Percentiles rank a stretch among this genome's conserved stretches.
Evolutionary conservation across 1,140 invertebrate species (phyloP).

Genomic region (Anoplophora glabripennis): DNA sequence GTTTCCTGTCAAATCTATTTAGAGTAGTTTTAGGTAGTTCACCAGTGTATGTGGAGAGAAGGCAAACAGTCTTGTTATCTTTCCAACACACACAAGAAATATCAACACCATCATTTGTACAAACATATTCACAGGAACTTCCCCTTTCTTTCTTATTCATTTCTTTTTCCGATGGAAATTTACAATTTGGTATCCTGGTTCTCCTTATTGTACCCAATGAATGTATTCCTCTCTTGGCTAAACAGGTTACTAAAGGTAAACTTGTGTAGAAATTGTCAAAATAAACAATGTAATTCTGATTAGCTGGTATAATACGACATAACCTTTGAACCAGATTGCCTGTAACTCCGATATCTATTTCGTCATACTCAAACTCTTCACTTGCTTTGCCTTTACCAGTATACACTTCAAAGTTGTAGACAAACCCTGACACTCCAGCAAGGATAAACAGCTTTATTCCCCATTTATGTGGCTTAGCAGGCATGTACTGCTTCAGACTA

Average conservation of each 20-base stretch:
- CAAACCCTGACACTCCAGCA: constrained; percentile 22
- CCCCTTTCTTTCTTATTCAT: constrained; percentile 18
- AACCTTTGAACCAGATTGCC: constrained; percentile 23
- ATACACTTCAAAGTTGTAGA: constrained; percentile 29
- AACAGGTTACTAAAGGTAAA: constrained; percentile 23
- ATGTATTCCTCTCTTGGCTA: constrained; percentile 27
- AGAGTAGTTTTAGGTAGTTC: neutral
- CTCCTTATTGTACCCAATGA: constrained; percentile 24
- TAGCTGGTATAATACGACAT: constrained; percentile 11
- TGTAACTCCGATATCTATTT: constrained; percentile 11
- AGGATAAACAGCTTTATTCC: constrained; percentile 43
- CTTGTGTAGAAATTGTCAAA: constrained; percentile 17
- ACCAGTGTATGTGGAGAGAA: constrained; percentile 12
- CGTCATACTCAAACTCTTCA: constrained; percentile 5
- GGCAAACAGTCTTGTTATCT: constrained; percentile 16
- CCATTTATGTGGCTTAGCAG: constrained; percentile 48
- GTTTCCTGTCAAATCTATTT: constrained; percentile 14
- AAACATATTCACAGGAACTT: constrained; percentile 48
- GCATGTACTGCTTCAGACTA: constrained; percentile 29
- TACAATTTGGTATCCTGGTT: constrained; percentile 24
- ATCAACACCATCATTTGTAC: constrained; percentile 9
- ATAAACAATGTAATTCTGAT: constrained; percentile 20
- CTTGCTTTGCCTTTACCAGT: constrained; percentile 4
- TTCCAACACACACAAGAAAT: constrained; percentile 14
- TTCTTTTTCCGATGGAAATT: constrained; percentile 22